Evolutionary conservation across 2,888 invertebrate species (phyloP), one percentile per base, ranked within the genome.

Genomic region (Pyrrhosoma nymphula): DNA sequence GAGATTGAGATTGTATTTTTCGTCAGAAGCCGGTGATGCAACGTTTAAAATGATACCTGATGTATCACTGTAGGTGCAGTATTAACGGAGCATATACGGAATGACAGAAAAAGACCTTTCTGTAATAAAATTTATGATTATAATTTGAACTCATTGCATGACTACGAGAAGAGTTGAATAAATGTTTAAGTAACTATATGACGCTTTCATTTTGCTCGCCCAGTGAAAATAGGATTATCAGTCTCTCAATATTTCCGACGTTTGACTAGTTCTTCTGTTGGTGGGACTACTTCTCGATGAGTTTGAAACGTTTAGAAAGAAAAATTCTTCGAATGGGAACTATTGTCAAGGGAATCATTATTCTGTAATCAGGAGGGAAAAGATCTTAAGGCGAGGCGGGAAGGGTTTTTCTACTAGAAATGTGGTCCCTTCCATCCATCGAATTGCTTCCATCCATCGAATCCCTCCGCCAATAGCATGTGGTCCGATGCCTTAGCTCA

Each of bases 261-360:
- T 82, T 82, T 82, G 69, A 69, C n/a, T 82, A 35, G 2, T 30
- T 35, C 35, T n/a, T 35, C 14, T 16, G 14, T n/a, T 20, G 26
- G 23, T 69, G 26, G n/a, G 69, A 12, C 26, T 26, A 35, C 16
- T 35, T 35, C 35, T 82, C 35, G 14, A 30, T 16, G 82, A 35
- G 30, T 82, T 60, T 16, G 18, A 82, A 82, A 82, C 35, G 82
- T 82, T 60, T 60, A 35, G 82, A n/a, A 82, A 82, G 16, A 26
- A 82, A 82, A 30, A 82, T 82, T 82, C 82, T 6, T 4, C 26
- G 30, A 82, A 35, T 18, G 35, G 82, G 82, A 35, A 6, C 82
- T 16, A 82, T 82, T 82, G 82, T 82, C 82, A 82, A 35, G 30
- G 18, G 82, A 82, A 14, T 82, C 82, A 82, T 82, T 82, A 82